These are phyloP conservation scores for Horisme vitalbata DNA, from an alignment of 2,888 invertebrate species.

Conservation along the genomic window DNA sequence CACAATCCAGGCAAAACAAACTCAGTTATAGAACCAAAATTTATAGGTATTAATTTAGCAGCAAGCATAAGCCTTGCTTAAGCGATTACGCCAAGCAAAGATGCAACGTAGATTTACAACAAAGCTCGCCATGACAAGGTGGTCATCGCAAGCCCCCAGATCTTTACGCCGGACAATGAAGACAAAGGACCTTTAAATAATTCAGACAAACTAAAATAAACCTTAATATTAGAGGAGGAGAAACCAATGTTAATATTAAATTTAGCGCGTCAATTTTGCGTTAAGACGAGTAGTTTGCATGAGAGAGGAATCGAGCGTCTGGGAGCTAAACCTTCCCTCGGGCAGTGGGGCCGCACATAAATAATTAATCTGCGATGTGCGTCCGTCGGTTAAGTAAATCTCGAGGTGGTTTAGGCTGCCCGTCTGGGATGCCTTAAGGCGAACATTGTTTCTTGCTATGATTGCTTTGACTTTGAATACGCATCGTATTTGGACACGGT, in stretches of 20 bases:
- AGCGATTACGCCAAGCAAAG: conserved; percentile 73
- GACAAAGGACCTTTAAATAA: conserved; percentile 80
- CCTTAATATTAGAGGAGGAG: conserved; percentile 64
- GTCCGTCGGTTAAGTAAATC: conserved; percentile 72
- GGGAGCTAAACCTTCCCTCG: conserved; percentile 73
- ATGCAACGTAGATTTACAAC: conserved; percentile 79
- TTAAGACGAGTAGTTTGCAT: conserved; percentile 80
- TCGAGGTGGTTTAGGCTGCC: conserved; percentile 58
- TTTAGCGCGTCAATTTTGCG: conserved; percentile 68
- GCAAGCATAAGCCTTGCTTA: conserved; percentile 59
- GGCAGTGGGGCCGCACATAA: conserved; percentile 70
- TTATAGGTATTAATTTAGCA: conserved; percentile 74
- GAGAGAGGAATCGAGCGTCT: conserved; percentile 77
- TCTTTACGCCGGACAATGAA: conserved; percentile 75
- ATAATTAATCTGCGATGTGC: conserved; percentile 81
- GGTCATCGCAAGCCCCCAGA: conserved; percentile 79
- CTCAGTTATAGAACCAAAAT: conserved; percentile 43
- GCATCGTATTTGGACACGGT: neutral
- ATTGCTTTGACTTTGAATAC: conserved; percentile 21
- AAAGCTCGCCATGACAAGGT: conserved; percentile 80
- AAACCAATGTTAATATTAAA: conserved; percentile 75
- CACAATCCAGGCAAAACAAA: conserved; percentile 7
- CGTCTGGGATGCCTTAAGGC: conserved; percentile 44
- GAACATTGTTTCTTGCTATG: conserved; percentile 43
- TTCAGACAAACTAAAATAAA: conserved; percentile 70